Evolutionary conservation across 2,888 invertebrate species (phyloP), one percentile per base, ranked within the genome.

Genomic region (Cerceris rybyensis): DNA sequence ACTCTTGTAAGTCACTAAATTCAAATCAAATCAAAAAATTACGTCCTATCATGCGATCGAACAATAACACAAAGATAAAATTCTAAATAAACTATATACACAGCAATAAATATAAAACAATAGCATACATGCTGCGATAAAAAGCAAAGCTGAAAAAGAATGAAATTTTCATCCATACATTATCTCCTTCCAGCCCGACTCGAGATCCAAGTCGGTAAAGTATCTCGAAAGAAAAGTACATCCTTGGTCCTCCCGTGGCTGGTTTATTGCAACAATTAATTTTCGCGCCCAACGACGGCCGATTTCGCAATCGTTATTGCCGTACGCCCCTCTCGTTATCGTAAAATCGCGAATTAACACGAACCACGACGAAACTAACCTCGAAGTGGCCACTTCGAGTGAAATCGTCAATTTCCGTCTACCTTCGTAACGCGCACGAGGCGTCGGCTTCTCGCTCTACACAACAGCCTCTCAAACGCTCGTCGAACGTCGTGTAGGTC

Each of bases 361-460:
- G 70, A 66, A 46, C n/a, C 57, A 63, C n/a, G 52, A 46, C 75
- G 61, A 69, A 70, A 42, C 17, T n/a, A 41, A 39, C 14, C 39
- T 58, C 58, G 65, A 52, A 61, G 11, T 41, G 75, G 42, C 7
- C 1, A n/a, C n/a, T 65, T 75, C 77, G 77, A 70, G 58, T 57
- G 63, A 43, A 76, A 67, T 75, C 76, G 78, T 75, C 61, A 75
- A 77, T 75, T 77, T 77, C 76, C 78, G 78, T 57, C 14, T 41
- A 59, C 59, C 59, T 71, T 63, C 78, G 76, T 41, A 16, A 41
- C 14, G 42, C 43, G 66, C 58, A 46, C 49, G 57, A 77, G 46
- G 46, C 61, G 50, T 70, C 55, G 50, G 50, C n/a, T 13, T 43
- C 50, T 13, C 39, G 11, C 39, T 43, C 43, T 14, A 39, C 43